Conservation (phyloP, 2,113 vertebrate genomes). For the Setophaga kirtlandii region DNA sequence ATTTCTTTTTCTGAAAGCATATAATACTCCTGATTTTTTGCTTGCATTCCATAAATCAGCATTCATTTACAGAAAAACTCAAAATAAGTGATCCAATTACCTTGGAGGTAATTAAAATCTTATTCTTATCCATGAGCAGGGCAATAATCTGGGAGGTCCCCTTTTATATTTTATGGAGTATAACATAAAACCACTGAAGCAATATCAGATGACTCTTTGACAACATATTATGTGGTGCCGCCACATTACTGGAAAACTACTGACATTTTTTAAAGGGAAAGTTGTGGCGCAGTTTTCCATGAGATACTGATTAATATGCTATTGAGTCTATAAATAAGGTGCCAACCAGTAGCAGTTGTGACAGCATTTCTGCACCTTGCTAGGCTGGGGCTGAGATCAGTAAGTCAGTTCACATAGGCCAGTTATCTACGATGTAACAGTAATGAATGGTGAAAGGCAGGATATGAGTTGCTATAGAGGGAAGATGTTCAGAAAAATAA, state of each 20-base stretch:
- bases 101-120: slow-evolving; percentile 25
- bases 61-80: background rate
- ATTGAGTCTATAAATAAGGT: slow-evolving; percentile 58
- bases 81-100: background rate
- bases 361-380: slow-evolving; percentile 50
- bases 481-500: slow-evolving; percentile 33
- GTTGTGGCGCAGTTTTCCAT: slow-evolving; percentile 4
- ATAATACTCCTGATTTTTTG: background rate
- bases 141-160: background rate
- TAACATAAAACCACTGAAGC: slow-evolving; percentile 38
- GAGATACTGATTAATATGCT: slow-evolving; percentile 57
- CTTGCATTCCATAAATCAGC: background rate
- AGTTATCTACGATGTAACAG: slow-evolving; percentile 26
- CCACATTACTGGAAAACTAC: slow-evolving; percentile 10
- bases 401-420: slow-evolving; percentile 46
- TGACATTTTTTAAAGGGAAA: slow-evolving; percentile 17
- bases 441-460: slow-evolving; percentile 64
- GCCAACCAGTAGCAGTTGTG: slow-evolving; percentile 32
- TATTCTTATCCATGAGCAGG: background rate
- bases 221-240: background rate
- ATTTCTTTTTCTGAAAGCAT: background rate
- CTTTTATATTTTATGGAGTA: background rate
- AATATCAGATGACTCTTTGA: background rate
- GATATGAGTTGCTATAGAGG: slow-evolving; percentile 47
- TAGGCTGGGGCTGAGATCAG: slow-evolving; percentile 23